Conservation (phyloP, 30 jellyfish, hydroid and myxozoan genomes). For the Hydractinia symbiolongicarpus region DNA sequence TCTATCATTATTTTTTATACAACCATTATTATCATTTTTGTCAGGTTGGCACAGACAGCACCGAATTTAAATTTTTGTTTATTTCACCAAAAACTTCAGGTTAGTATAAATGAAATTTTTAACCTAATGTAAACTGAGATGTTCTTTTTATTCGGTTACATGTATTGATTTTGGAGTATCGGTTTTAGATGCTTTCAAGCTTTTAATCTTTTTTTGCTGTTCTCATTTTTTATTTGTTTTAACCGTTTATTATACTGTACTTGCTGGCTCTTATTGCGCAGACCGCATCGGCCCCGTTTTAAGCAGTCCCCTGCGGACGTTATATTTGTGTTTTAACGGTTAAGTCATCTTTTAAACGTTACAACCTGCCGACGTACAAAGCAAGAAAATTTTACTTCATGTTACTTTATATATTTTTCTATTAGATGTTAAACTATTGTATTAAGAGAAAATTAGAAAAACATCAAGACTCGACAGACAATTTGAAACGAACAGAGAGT, state of each 20-base stretch:
- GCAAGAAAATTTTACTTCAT: too few relatives aligned
- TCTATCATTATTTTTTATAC: too few relatives aligned
- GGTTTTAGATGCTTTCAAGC: background rate
- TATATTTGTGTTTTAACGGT: too few relatives aligned
- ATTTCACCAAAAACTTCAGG: constrained; percentile 87
- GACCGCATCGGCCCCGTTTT: too few relatives aligned
- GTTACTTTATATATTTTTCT: background rate
- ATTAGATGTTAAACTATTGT: constrained; percentile 85
- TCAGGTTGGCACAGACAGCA: constrained; percentile 49
- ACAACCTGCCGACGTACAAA: too few relatives aligned
- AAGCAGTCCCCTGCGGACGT: too few relatives aligned
- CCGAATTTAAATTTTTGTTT: constrained; percentile 71
- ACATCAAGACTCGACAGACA: background rate
- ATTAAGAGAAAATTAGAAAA: constrained; percentile 30
- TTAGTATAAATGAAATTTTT: constrained; percentile 17
- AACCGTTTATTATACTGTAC: background rate
- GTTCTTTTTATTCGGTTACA: too few relatives aligned
- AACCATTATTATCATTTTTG: background rate
- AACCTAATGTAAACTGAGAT: too few relatives aligned
- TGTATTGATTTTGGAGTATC: background rate
- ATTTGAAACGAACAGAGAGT: too few relatives aligned
- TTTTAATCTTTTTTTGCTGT: too few relatives aligned
- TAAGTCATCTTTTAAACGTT: too few relatives aligned
- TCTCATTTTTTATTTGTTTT: background rate
- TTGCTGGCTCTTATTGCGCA: too few relatives aligned